Base-by-base conservation (phyloP, 2,797 vertebrate species). In the Anabas testudineus region DNA sequence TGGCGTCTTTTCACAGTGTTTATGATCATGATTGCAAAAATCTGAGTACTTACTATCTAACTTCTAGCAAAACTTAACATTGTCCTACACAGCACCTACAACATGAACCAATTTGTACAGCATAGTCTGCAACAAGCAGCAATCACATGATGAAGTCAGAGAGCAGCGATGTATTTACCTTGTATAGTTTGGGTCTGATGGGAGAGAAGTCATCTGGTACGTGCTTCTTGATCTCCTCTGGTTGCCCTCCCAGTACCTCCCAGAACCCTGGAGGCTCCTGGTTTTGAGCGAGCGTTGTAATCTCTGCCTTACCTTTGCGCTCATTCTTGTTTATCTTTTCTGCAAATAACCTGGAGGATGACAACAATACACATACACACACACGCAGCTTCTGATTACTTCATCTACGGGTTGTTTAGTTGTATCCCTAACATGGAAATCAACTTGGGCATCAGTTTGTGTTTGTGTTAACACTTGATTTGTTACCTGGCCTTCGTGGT, bases 261-360 rank as follows among this genome's bases (percentile, higher is more conserved):
- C 97, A 99, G 90, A 97, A 98, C 10, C 90, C 95, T 0, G 96
- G 95, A 37, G 92, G 91, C 89, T 99, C 98, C 79, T 98, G 95
- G 61, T 91, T 95, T 58, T 99, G 96, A 16, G 83, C 81, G 64
- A 99, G 81, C 43, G 95, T 90, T 0, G 78, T 88, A 79, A 99
- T 98, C 90, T 99, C 97, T 0, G 97, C 95, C 71, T 97, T 99
- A 46, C 97, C 94, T 72, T 99, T 99, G 15, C 98, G 91, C 79
- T 99, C 97, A 0, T 99, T 99, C 88, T 99, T 99, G 85, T 98
- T 99, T 54, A 99, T 98, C 92, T 99, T 99, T 88, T 99, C 98
- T 0, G 96, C 95, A 59, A 99, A 99, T 49, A 99, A 92, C 87
- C 98, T 99, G 77, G 3, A 28, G 18, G 26, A 76, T 1, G 16